Evolutionary conservation across 1,140 invertebrate species (phyloP), one percentile per base, ranked within the genome.

Genomic region (Neodiprion virginianus): DNA sequence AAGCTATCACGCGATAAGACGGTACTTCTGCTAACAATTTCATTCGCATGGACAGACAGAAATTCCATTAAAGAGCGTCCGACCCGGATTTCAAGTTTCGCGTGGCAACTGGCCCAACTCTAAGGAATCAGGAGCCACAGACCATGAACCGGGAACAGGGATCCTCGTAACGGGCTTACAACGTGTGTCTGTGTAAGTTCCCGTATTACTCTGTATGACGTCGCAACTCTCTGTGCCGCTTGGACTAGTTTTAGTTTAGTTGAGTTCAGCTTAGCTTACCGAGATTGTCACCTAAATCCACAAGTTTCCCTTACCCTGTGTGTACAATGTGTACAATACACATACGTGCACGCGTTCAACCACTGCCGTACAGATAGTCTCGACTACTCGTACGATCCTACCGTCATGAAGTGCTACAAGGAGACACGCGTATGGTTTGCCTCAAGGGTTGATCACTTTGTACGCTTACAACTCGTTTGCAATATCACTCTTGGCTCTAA

Each of bases 51-150:
- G 53, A 17, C 53, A 61, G n/a, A 61, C 53, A 61, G 53, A 61
- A 61, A 61, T 61, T 61, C 53, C 53, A 61, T 61, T 61, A 61
- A 61, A 61, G 53, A 61, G 53, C 53, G 53, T 61, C 53, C 53
- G 53, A 61, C 53, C 53, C 53, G 53, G 53, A 61, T 61, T 61
- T 8, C 4, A 61, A 61, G 53, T 61, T 61, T 61, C 53, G 53
- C 53, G 11, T 61, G 5, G 53, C 11, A 61, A 61, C 53, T 61
- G 53, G 53, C 53, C 53, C 53, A 17, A 12, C 11, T 5, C 53
- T 61, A 17, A 61, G 53, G 53, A 61, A 61, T 61, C 53, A 61
- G 53, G 53, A 61, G 53, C 53, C 53, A 61, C 53, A 17, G 53
- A 17, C 53, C 53, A 61, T 61, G 53, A 61, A 61, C 53, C 53